A percentile compares a stretch with the other conserved stretches of the same genome.
phyloP scores from a whole-genome alignment of 2,113 vertebrate species.

The Budorcas taxicolor region DNA sequence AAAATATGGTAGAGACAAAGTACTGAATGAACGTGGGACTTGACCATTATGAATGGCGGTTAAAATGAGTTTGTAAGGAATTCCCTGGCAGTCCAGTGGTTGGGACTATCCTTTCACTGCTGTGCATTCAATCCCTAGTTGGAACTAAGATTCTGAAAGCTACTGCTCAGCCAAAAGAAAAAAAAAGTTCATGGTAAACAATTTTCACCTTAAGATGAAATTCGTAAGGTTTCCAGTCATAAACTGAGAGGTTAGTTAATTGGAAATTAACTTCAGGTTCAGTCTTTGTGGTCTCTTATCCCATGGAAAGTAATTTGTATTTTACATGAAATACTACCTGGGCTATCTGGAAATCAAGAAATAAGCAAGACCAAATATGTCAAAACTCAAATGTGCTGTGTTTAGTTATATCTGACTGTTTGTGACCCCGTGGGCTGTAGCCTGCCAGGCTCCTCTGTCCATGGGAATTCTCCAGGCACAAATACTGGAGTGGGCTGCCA shows the following conservation, averaged over 20 bases:
- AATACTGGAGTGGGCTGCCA: not conserved
- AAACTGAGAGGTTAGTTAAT: not conserved
- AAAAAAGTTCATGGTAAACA: not conserved
- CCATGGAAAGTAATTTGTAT: not conserved
- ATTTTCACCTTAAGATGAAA: not conserved
- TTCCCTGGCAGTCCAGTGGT: not conserved
- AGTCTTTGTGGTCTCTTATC: not conserved
- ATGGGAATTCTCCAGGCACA: not conserved
- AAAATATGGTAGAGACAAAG: not conserved
- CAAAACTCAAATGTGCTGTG: not conserved
- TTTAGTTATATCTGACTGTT: not conserved
- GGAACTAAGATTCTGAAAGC: not conserved
- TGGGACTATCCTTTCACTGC: not conserved
- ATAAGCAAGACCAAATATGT: not conserved
- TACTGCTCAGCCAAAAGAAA: not conserved
- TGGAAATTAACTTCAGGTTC: not conserved
- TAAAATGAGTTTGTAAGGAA: not conserved
- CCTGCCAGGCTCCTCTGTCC: not conserved
- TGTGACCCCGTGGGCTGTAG: not conserved
- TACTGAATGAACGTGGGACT: not conserved
- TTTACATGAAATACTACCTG: not conserved
- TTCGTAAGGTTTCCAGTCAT: not conserved
- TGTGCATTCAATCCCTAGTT: not conserved
- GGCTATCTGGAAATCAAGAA: not conserved
- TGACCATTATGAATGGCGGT: not conserved